A percentile compares a stretch with the other conserved stretches of the same genome.
phyloP scores from a whole-genome alignment of 2,113 vertebrate genomes.

The Hippocampus mohnikei region DNA sequence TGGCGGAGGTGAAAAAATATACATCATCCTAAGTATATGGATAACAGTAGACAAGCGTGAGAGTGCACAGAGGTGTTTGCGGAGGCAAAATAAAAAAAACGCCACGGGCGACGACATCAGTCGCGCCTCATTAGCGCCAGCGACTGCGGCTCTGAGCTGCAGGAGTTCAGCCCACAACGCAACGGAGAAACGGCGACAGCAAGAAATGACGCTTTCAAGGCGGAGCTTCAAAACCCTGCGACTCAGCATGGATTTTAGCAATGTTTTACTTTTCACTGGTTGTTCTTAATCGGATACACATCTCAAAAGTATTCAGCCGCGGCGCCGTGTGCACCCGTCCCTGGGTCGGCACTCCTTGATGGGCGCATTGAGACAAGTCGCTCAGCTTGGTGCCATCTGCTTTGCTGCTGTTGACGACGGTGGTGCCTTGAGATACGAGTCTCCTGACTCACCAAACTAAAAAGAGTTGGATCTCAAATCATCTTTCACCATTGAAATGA shows the following conservation, averaged over 20 bases:
- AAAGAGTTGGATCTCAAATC: no score
- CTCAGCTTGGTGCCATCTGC: background rate
- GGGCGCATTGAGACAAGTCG: background rate
- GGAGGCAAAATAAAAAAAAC: background rate
- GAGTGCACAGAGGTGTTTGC: background rate
- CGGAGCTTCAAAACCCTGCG: background rate
- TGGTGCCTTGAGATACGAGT: no score
- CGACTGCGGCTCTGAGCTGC: background rate
- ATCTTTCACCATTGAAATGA: no score
- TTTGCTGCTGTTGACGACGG: background rate
- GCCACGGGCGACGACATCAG: slow-evolving; percentile 1
- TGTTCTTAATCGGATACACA: background rate
- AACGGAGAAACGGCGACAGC: background rate
- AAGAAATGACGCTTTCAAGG: slow-evolving; percentile 1
- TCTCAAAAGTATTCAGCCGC: background rate
- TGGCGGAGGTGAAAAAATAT: background rate
- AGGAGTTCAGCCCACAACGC: background rate
- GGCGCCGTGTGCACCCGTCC: background rate
- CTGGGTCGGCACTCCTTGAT: background rate
- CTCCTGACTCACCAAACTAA: no score
- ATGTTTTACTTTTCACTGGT: background rate
- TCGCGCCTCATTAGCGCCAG: slow-evolving; percentile 1
- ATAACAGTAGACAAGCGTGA: background rate
- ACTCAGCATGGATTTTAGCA: background rate
- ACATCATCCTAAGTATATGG: background rate